A percentile compares a stretch with the other conserved stretches of the same genome.
Evolutionary conservation across 2,797 vertebrate species (phyloP).

Genomic region (Esox masquinongy): DNA sequence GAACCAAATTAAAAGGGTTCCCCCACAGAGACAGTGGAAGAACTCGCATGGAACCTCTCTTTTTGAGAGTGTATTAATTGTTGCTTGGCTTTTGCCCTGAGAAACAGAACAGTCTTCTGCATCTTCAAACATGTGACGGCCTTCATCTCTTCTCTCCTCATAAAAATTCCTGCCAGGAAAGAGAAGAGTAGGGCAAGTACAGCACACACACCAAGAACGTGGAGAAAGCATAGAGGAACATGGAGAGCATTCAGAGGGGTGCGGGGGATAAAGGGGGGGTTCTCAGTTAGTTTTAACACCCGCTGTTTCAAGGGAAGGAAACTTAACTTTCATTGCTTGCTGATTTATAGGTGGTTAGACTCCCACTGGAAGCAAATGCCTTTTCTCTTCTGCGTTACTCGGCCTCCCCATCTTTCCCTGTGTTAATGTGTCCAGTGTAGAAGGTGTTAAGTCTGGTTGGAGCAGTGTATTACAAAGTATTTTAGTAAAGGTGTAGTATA

Average conservation of each 20-base stretch:
- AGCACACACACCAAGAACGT: background rate
- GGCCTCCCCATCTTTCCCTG: constrained; percentile 48
- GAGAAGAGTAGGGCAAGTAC: constrained; percentile 5
- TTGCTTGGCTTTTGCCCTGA: background rate
- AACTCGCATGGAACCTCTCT: no score
- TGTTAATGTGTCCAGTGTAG: constrained; percentile 62
- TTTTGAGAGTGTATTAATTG: background rate
- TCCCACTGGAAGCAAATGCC: constrained; percentile 60
- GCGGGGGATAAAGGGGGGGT: constrained; percentile 40
- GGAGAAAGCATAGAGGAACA: background rate
- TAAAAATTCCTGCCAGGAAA: constrained; percentile 66
- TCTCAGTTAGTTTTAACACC: constrained; percentile 72
- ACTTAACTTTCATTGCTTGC: constrained; percentile 69
- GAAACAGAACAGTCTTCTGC: constrained; percentile 23
- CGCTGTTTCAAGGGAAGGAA: constrained; percentile 67
- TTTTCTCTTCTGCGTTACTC: constrained; percentile 57
- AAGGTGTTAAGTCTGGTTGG: constrained; percentile 67
- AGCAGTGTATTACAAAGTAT: constrained; percentile 18
- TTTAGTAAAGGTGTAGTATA: background rate
- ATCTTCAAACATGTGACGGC: constrained; percentile 14
- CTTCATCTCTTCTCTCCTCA: constrained; percentile 65
- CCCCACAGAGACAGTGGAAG: no score
- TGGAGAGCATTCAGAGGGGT: constrained; percentile 16
- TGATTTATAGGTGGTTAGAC: constrained; percentile 69
- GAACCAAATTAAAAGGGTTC: no score